phyloP scores from a whole-genome alignment of 2,797 vertebrate species.

The Buphagus erythrorhynchus region DNA sequence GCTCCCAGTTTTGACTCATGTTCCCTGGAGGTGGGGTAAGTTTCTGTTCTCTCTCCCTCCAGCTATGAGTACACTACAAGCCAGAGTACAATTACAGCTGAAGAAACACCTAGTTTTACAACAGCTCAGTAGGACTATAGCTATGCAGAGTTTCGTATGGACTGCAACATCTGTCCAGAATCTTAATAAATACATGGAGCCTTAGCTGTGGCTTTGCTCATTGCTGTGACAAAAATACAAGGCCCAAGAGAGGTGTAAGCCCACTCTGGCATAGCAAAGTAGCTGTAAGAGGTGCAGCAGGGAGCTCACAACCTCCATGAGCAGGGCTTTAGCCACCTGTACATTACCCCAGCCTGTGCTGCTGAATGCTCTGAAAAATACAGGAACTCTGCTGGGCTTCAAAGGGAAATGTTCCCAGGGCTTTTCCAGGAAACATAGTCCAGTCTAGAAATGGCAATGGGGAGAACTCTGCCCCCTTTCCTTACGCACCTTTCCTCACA shows the following conservation, averaged over 20 bases:
- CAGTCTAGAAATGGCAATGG: background rate
- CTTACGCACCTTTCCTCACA: background rate
- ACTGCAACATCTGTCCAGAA: background rate
- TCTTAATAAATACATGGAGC: background rate
- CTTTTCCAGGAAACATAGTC: background rate
- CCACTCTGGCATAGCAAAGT: background rate
- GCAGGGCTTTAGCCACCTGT: background rate
- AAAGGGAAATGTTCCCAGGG: background rate
- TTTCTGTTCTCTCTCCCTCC: background rate
- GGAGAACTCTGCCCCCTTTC: background rate
- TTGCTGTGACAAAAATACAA: background rate
- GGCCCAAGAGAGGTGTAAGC: background rate
- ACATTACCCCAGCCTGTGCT: fast-evolving
- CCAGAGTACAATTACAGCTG: background rate
- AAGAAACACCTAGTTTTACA: background rate
- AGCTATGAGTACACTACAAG: background rate
- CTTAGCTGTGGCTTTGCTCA: background rate
- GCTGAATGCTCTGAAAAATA: background rate
- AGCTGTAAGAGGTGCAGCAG: background rate
- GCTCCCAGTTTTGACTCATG: background rate
- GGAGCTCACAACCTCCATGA: background rate
- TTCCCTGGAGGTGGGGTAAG: background rate
- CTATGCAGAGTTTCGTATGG: background rate
- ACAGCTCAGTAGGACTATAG: background rate
- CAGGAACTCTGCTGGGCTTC: background rate